These are phyloP conservation scores for Cataglyphis hispanica DNA, from an alignment of 1,140 invertebrate species.

Conservation along the genomic window DNA sequence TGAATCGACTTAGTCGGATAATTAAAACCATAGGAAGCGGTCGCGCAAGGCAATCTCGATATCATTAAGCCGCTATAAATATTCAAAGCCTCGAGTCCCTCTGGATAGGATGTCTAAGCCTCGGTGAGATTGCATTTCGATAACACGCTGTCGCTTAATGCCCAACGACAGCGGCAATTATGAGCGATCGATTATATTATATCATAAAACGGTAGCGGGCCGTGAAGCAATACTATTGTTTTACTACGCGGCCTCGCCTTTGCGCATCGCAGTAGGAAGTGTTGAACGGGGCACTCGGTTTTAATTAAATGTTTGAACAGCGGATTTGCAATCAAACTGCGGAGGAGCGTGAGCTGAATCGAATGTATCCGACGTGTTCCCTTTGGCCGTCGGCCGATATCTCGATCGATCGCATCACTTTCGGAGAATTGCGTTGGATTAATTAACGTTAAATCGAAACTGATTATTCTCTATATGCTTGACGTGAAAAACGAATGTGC, in stretches of 20 bases:
- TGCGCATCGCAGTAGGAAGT: background rate
- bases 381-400: constrained; percentile 43
- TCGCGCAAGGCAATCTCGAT: background rate
- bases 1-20: constrained; percentile 43
- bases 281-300: constrained; percentile 38
- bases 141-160: constrained; percentile 13
- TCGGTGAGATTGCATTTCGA: constrained; percentile 22
- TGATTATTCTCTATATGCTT: background rate
- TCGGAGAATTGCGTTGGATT: background rate
- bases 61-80: constrained; percentile 46
- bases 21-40: constrained; percentile 22
- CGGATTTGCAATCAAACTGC: constrained; percentile 49
- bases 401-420: constrained; percentile 18
- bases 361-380: constrained; percentile 27
- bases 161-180: constrained; percentile 14
- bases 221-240: background rate
- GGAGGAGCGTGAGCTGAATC: constrained; percentile 44
- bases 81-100: constrained; percentile 13
- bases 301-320: constrained; percentile 60
- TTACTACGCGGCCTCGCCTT: constrained; percentile 10
- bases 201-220: background rate
- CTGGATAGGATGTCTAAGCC: constrained; percentile 3
- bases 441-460: constrained; percentile 46
- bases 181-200: constrained; percentile 40
- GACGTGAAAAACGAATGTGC: background rate